Percentiles rank a stretch among this genome's conserved stretches.
phyloP scores from a whole-genome alignment of 2,888 invertebrate species.

The Trisateles emortualis region DNA sequence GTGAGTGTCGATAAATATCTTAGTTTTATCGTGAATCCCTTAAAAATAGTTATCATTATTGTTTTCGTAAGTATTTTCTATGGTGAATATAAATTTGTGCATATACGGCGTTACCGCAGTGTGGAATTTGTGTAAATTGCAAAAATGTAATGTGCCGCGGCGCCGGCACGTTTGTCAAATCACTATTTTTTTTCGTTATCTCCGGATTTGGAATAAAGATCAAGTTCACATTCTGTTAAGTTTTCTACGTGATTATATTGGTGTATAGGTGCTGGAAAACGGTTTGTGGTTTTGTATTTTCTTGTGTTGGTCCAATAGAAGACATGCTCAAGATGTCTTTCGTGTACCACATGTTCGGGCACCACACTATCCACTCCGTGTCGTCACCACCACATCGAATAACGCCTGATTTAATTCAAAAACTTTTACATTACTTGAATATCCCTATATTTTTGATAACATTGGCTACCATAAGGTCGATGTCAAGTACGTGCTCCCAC shows the following conservation, averaged over 20 bases:
- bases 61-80: constrained; percentile 84
- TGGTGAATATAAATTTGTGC: constrained; percentile 79
- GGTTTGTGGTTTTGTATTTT: constrained; percentile 62
- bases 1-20: constrained; percentile 91
- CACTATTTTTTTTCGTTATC: constrained; percentile 72
- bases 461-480: constrained; percentile 40
- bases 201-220: constrained; percentile 61
- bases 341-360: constrained; percentile 80
- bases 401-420: constrained; percentile 56
- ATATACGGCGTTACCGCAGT: constrained; percentile 63
- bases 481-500: constrained; percentile 41
- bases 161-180: constrained; percentile 85
- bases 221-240: constrained; percentile 57
- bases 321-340: constrained; percentile 78
- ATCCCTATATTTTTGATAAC: constrained; percentile 32
- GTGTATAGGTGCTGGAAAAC: constrained; percentile 53
- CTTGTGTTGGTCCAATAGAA: constrained; percentile 59
- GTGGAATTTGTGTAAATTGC: constrained; percentile 80
- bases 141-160: constrained; percentile 73
- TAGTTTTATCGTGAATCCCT: constrained; percentile 82
- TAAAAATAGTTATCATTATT: constrained; percentile 74
- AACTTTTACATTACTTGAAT: constrained; percentile 30
- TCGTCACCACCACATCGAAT: constrained; percentile 54
- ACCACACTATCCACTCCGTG: constrained; percentile 63
- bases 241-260: constrained; percentile 51